Evolutionary conservation across 1,140 invertebrate genomes (phyloP), one percentile per base, ranked within the genome.

Genomic region (Drosophila parabipectinata): DNA sequence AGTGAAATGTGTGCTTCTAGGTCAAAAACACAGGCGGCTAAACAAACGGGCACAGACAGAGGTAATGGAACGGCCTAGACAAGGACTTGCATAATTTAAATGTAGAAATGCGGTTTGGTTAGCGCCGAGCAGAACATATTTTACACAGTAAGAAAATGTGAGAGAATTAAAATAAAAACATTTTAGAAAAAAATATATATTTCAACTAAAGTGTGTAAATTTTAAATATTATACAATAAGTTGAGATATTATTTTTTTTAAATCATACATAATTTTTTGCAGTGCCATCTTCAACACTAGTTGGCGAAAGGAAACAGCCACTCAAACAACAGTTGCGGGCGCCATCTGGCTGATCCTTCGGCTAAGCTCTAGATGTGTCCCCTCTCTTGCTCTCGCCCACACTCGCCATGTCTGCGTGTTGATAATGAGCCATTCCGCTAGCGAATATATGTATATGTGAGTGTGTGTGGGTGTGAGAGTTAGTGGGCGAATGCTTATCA

Each of bases 81-180:
- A 88, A 88, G 78, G 85, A 87, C 82, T 87, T 87, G 82, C 82
- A 87, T 87, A 87, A 87, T 87, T 87, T 87, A 87, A 87, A 87
- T 88, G 82, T 87, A 72, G 79, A 87, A 88, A 81, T 87, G 82
- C 75, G 83, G 82, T 78, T 63, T 75, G 64, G 75, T 82, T 87
- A 85, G 83, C 82, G 78, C 71, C 83, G 72, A 73, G 69, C 14
- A 18, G 3, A 5, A 37, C 4, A 37, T 37, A 34, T 37, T 60
- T 1, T 56, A 55, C 67, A 62, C 59, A 21, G 44, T 1, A 1
- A 21, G 0, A 47, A 47, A 47, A 15, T 44, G 1, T 14, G 39
- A 14, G 0, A 41, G 10, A 3, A 10, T 18, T 32, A 58, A 47
- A n/a, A 34, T 21, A 1, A 12, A 21, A 3, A 39, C 21, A 18